phyloP scores from a whole-genome alignment of 2,113 vertebrate species.

The Charina bottae region DNA sequence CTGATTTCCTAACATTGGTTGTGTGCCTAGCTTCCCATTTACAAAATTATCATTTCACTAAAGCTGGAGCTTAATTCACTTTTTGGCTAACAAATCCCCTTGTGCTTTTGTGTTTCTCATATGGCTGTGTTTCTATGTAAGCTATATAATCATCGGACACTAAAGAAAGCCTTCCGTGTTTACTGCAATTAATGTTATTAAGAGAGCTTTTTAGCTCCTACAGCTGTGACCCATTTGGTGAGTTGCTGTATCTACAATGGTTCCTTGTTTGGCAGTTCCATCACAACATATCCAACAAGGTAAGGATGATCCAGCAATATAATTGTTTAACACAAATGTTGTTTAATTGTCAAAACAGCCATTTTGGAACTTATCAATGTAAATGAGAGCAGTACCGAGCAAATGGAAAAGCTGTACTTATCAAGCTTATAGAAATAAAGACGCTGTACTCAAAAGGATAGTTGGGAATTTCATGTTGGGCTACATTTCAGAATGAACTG shows the following conservation, averaged over 20 bases:
- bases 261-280: not conserved
- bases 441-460: not conserved
- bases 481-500: not conserved
- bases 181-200: constrained; percentile 17
- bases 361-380: not conserved
- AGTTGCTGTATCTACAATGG: not conserved
- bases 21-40: not conserved
- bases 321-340: constrained; percentile 11
- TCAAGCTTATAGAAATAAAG: not conserved
- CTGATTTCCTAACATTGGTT: not conserved
- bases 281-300: not conserved
- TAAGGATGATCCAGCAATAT: not conserved
- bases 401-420: not conserved
- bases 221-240: constrained; percentile 13
- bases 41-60: constrained; percentile 20
- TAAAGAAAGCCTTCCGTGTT: not conserved
- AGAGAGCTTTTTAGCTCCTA: constrained; percentile 7
- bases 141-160: not conserved
- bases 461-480: too few species aligned
- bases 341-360: not conserved
- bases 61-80: not conserved
- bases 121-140: not conserved
- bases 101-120: not conserved
- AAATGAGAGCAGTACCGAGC: not conserved
- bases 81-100: constrained; percentile 1